Base-by-base conservation (phyloP, 2,797 vertebrate genomes). In the Argentina silus region DNA sequence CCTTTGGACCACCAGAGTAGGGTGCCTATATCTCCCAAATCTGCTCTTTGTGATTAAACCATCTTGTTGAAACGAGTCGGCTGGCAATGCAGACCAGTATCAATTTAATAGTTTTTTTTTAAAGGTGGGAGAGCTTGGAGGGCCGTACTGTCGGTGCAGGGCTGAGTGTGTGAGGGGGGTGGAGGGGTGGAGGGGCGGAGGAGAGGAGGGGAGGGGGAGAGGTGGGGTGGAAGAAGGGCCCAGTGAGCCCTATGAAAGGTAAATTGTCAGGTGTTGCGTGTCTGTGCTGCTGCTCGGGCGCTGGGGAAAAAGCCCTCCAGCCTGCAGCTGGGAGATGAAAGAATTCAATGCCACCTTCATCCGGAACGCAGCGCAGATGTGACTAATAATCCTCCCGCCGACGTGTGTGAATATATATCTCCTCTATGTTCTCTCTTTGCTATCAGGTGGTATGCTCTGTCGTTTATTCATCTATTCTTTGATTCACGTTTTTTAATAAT, bases 51-150 rank as follows among this genome's bases (percentile, higher is more conserved):
- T 61, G 60, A 85, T 78, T 78, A 74, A 70, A 76, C 1, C 61
- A 27, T 85, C 91, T 83, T 81, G 89, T 82, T 68, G 72, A 81
- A 78, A 76, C 87, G 86, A 44, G 89, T 81, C 74, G 61, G 69
- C 50, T 84, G 76, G 73, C 79, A 36, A 36, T 36, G 27, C 4
- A 1, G 27, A 50, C 47, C 57, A 57, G 73, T 74, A 84, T 11
- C 69, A 65, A 69, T 68, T 69, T 75, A 73, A 81, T 63, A 75
- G 78, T 83, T 86, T 36, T 36, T 36, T 36, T 36, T 36, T 36
- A 2, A 65, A 67, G 68, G 69, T 63, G 11, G 50, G 67, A 57
- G 15, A 57, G 15, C 47, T 72, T 44, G 67, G 48, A 69, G 61
- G 64, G 70, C 60, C 75, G 42, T 36, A 36, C 27, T 1, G 4